Conservation (phyloP, 53 echinoderm and acorn worm species). For the Paelopatides confundens region DNA sequence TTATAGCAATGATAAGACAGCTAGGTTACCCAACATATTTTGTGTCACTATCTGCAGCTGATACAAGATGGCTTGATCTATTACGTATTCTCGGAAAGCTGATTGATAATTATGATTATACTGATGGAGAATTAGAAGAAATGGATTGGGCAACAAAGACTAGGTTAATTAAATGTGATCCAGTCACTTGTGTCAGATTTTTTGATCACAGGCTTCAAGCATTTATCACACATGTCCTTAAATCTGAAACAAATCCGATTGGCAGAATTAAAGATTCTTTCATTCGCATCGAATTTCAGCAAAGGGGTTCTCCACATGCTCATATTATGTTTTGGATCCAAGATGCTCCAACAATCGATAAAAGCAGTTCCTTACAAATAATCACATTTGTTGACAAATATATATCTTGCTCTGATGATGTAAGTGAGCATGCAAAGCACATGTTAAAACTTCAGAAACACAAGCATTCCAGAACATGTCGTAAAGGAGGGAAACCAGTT, state of each 20-base stretch:
- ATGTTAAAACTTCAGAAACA: slow-evolving; percentile 47
- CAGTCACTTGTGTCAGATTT: slow-evolving; percentile 48
- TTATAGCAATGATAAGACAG: slow-evolving; percentile 56
- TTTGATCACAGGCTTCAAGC: slow-evolving; percentile 43
- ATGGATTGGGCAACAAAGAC: slow-evolving; percentile 30
- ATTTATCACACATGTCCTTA: slow-evolving; percentile 26
- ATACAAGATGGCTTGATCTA: slow-evolving; percentile 52
- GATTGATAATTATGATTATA: slow-evolving; percentile 15
- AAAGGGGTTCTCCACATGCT: slow-evolving; percentile 48
- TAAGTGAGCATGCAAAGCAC: background rate
- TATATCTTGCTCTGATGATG: slow-evolving; percentile 32
- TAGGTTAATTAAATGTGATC: slow-evolving; percentile 36
- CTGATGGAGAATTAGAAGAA: slow-evolving; percentile 14
- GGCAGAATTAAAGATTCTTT: slow-evolving; percentile 20
- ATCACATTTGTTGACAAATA: slow-evolving; percentile 26
- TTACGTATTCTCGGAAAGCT: slow-evolving; percentile 21
- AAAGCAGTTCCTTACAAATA: slow-evolving; percentile 13
- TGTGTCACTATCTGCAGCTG: slow-evolving; percentile 49
- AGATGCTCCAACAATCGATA: too few relatives aligned
- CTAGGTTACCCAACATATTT: too few relatives aligned
- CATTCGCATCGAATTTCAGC: slow-evolving; percentile 50
- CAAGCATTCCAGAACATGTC: slow-evolving; percentile 57
- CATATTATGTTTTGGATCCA: slow-evolving; percentile 49
- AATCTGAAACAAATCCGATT: slow-evolving; percentile 28
- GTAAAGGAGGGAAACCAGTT: slow-evolving; percentile 7